These are phyloP conservation scores for Myiotriccus ornatus DNA, from an alignment of 2,797 vertebrate genomes.

Conservation along the genomic window DNA sequence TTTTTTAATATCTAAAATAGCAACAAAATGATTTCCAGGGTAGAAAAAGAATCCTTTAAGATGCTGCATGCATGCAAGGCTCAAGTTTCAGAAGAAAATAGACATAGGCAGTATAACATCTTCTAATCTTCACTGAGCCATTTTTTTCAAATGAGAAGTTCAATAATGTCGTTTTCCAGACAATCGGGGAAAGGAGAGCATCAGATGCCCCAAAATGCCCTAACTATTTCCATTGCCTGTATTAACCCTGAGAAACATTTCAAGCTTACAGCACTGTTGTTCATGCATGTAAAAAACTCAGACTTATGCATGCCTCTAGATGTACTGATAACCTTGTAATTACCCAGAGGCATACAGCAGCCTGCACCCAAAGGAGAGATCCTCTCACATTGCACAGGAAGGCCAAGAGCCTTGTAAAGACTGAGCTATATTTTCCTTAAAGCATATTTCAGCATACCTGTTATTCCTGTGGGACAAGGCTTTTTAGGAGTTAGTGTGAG, in stretches of 20 bases:
- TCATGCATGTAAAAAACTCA: not conserved
- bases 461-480: not conserved
- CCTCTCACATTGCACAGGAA: not conserved
- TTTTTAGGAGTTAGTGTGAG: not conserved
- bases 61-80: not conserved
- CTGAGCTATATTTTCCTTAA: not conserved
- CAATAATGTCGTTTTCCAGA: not conserved
- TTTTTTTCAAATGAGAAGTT: not conserved
- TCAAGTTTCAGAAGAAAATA: not conserved
- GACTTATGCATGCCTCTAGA: not conserved
- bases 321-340: not conserved
- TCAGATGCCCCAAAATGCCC: not conserved
- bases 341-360: not conserved
- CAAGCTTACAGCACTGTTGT: not conserved
- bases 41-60: not conserved
- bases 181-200: not conserved
- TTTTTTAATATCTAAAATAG: not conserved
- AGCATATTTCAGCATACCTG: not conserved
- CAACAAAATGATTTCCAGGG: not conserved
- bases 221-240: not conserved
- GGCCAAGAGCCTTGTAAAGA: not conserved
- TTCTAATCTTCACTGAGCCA: not conserved
- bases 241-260: not conserved
- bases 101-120: not conserved
- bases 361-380: not conserved